phyloP scores from a whole-genome alignment of 2,888 invertebrate species.

The Drosophila rubida region DNA sequence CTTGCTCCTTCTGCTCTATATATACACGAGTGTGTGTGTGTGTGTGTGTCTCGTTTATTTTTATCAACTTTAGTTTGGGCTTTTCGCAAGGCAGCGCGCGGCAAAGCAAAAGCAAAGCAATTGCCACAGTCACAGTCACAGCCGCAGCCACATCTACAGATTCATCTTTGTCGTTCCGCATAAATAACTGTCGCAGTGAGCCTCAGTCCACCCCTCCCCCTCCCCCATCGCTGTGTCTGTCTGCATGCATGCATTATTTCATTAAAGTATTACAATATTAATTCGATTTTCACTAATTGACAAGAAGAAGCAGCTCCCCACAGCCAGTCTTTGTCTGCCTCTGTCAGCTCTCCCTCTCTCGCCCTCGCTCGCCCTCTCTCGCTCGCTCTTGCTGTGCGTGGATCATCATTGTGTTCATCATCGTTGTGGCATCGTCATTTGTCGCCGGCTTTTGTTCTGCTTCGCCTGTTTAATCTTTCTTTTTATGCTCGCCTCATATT shows the following conservation, averaged over 20 bases:
- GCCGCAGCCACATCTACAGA: slow-evolving; percentile 41
- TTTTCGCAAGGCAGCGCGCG: slow-evolving; percentile 23
- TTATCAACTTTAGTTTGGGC: slow-evolving; percentile 73
- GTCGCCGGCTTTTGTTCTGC: slow-evolving; percentile 31
- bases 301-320: slow-evolving; percentile 39
- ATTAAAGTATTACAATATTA: slow-evolving; percentile 81
- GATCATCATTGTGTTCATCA: too few relatives aligned
- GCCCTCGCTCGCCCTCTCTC: neutral
- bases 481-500: neutral
- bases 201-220: neutral
- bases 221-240: slow-evolving; percentile 4
- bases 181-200: slow-evolving; percentile 73
- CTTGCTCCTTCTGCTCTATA: neutral
- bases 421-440: slow-evolving; percentile 29
- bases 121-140: slow-evolving; percentile 26
- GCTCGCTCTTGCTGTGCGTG: slow-evolving; percentile 7
- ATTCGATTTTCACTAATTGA: slow-evolving; percentile 81
- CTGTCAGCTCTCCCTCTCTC: neutral
- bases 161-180: slow-evolving; percentile 77
- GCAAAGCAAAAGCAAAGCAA: slow-evolving; percentile 1
- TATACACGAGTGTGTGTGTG: too few relatives aligned
- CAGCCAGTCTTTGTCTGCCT: slow-evolving; percentile 23
- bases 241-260: slow-evolving; percentile 75
- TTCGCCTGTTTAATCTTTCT: neutral
- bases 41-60: slow-evolving; percentile 65